Evolutionary conservation across 1,140 invertebrate species (phyloP), one percentile per base, ranked within the genome.

Genomic region (Drosophila setifemur): DNA sequence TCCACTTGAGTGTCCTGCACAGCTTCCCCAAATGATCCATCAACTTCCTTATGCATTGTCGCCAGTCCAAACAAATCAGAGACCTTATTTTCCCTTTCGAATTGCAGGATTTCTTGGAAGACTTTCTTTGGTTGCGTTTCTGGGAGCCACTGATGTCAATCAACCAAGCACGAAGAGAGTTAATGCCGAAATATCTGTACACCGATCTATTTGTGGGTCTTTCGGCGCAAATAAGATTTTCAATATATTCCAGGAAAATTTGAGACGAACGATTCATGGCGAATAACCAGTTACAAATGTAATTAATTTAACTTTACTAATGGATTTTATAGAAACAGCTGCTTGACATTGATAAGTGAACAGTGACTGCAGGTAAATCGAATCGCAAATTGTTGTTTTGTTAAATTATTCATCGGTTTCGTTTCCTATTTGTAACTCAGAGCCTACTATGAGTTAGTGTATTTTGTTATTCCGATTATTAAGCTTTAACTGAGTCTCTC

Each of bases 181-280:
- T 35, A 7, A 76, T 31, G 3, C 66, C 63, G 42, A n/a, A 8
- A 4, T 40, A 42, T 54, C n/a, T 8, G 4, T 9, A 9, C 8
- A 19, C 26, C 6, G 12, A 18, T n/a, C 12, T 21, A 11, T n/a
- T 11, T 6, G 43, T 12, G 6, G 23, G 8, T n/a, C 14, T 18
- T 3, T 82, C 73, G 8, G 14, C 25, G 2, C 23, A 53, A 60
- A 83, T 60, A 4, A 68, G 52, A 14, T 48, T 25, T 18, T 76
- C 73, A 9, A 82, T 54, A 19, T 76, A 83, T 12, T 64, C 55
- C 28, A 83, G 8, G 45, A 82, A 82, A 31, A 64, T 37, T 25
- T 16, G 43, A 8, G 68, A 29, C 5, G 78, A 82, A 25, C 69
- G 53, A 55, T 83, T 82, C 78, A 83, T 82, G 53, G 19, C 50